These are phyloP conservation scores for Pentamera pediparva DNA, from an alignment of 53 echinoderm and acorn worm species.

Conservation along the genomic window DNA sequence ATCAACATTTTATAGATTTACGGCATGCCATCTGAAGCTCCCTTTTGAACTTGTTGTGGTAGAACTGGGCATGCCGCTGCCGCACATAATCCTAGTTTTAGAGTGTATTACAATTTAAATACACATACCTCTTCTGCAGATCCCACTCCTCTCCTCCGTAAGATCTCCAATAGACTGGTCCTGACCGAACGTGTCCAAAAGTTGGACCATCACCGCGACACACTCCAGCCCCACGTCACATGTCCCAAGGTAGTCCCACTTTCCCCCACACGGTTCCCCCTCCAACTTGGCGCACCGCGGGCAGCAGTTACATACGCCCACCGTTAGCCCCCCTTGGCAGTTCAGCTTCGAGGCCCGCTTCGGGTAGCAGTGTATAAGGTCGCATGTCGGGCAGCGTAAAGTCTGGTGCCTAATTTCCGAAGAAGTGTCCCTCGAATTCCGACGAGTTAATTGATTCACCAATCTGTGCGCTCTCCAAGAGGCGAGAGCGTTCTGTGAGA, in stretches of 20 bases:
- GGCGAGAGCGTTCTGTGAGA: background rate
- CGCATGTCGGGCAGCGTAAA: slow-evolving; percentile 76
- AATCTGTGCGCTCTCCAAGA: slow-evolving; percentile 7
- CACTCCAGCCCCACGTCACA: slow-evolving; percentile 83
- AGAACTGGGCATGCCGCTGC: no score
- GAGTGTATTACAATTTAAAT: no score
- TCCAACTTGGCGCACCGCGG: slow-evolving; percentile 79
- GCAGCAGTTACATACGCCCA: slow-evolving; percentile 87
- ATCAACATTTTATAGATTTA: no score
- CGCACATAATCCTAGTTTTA: no score
- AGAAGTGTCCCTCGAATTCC: slow-evolving; percentile 9
- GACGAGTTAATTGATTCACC: background rate
- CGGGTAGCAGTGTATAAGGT: slow-evolving; percentile 76
- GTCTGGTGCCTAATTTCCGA: no score
- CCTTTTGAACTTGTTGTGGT: no score
- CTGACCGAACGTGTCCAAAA: background rate
- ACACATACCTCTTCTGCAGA: slow-evolving; percentile 26
- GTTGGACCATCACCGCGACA: slow-evolving; percentile 22
- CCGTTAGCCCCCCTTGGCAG: slow-evolving; percentile 74
- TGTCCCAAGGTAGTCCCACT: slow-evolving; percentile 78
- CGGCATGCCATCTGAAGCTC: no score
- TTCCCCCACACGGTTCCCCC: slow-evolving; percentile 82
- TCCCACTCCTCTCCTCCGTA: slow-evolving; percentile 3
- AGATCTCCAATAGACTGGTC: background rate
- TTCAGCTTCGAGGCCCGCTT: slow-evolving; percentile 71